Evolutionary conservation across 2,888 invertebrate genomes (phyloP), one percentile per base, ranked within the genome.

Genomic region (Brassicogethes aeneus): DNA sequence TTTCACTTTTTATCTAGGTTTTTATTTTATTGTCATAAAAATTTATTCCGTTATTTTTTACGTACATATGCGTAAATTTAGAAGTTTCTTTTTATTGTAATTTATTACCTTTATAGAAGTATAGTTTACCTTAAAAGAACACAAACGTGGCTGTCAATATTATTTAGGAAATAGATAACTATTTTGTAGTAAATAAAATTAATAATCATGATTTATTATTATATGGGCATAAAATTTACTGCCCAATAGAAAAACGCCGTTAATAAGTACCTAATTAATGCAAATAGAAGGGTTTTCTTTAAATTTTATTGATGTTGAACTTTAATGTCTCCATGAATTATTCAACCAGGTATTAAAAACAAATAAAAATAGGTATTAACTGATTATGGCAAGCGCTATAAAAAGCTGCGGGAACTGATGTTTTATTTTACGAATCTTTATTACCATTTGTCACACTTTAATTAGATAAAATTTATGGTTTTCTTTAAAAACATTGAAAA

Each of bases 301-400:
- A 7, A 23, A 23, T 23, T 23, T 23, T 23, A 23, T 23, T 7
- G 23, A 23, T 23, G 23, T 23, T 23, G 23, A 5, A 7, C 10
- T n/a, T 23, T 23, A 7, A 23, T 10, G 23, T 23, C 23, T 10
- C 5, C 23, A 23, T 23, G 23, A 23, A 23, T 23, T 23, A 23
- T 23, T 23, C 23, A 23, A 23, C n/a, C n/a, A 23, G 23, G 23
- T 23, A 23, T 23, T 23, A 23, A 23, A 23, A 23, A 23, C 23
- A 23, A 23, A 23, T 23, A 23, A 23, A 23, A 23, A 23, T 23
- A 23, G 10, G 10, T 23, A 23, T 23, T 23, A 23, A 23, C 23
- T 7, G 23, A 23, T 23, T 23, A 23, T 23, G 23, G 23, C 10
- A 10, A 23, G 23, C 23, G 10, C 23, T 10, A 23, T 23, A 23